Base-by-base conservation (phyloP, 1,140 invertebrate species). In the Zaprionus ornatus region DNA sequence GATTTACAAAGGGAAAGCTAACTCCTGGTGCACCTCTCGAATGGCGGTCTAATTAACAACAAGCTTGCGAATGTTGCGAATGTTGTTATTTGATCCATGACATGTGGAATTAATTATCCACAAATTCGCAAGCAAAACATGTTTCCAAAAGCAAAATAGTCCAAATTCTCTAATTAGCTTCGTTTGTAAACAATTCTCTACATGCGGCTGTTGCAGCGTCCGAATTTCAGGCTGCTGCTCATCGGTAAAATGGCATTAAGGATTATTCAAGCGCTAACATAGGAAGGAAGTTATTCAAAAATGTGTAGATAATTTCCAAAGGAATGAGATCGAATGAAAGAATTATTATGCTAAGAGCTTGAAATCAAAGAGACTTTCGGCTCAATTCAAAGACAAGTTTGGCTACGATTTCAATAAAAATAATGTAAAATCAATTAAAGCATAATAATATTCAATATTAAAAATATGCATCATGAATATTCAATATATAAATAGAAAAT, bases 131-230 rank as follows among this genome's bases (percentile, higher is more conserved):
- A 23, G 45, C 62, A 35, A 25, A 19, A 54, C 17, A 45, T 21
- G 27, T 5, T 48, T 64, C 10, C 6, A 37, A 29, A 66, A 40
- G 15, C 29, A 52, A 32, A 57, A 17, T 45, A 42, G 40, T 45
- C 40, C n/a, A 75, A 55, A 40, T 17, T 15, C 27, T 37, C 35
- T 50, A 77, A 55, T 66, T 74, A 73, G 68, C 64, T 62, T 69
- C 48, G 62, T 77, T 81, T 65, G 66, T 12, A 19, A 40, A 45
- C 13, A 45, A 61, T 9, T 10, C 15, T 12, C 12, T 25, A 17
- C 5, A 15, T 77, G 7, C n/a, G n/a, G 40, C n/a, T 19, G 6
- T 9, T 7, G n/a, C 7, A 17, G 12, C 19, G 45, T 50, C 21
- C 21, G 19, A 23, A 23, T 50, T 23, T 50, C 1, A 13, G 45